Evolutionary conservation across 2,888 invertebrate species (phyloP), one percentile per base, ranked within the genome.

Genomic region (Macrosoma leucophasiata): DNA sequence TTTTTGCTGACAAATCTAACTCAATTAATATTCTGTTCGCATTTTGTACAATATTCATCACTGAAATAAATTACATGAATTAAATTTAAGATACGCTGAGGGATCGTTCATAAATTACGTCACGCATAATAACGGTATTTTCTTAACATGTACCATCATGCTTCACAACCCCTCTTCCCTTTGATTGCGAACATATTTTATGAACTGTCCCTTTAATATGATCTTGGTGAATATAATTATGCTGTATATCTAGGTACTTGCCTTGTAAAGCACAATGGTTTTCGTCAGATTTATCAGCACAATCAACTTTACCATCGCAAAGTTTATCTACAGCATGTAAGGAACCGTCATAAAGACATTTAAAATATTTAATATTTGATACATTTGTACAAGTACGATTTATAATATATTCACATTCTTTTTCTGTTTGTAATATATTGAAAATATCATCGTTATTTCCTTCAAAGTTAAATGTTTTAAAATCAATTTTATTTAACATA

Each of bases 271-370:
- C 41, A 48, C 76, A 79, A 36, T 68, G 47, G 14, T 36, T 45
- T 60, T 81, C 81, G 41, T 81, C 79, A 2, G 67, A 58, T 40
- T 43, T 48, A 39, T 69, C 66, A 2, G 42, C 23, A 27, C 81
- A 81, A 28, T 79, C 69, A 14, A 36, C 21, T 1, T 47, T 40
- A 17, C 68, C 70, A 43, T 81, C 57, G 39, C 79, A 81, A 13
- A 81, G 44, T 35, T 65, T 59, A 29, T 55, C 50, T 24, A 76
- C 39, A 4, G 55, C 36, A 19, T 75, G 29, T 20, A 33, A 39
- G 17, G 31, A 48, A 26, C 56, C 51, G 17, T 55, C 60, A 29
- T 53, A 49, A 6, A 36, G 38, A 48, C 79, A 81, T 17, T 45
- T 39, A 19, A 72, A 48, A 38, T 46, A 51, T 43, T 60, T 59